Evolutionary conservation across 2,113 vertebrate species (phyloP).

Genomic region (Chlorodrepanis virens): DNA sequence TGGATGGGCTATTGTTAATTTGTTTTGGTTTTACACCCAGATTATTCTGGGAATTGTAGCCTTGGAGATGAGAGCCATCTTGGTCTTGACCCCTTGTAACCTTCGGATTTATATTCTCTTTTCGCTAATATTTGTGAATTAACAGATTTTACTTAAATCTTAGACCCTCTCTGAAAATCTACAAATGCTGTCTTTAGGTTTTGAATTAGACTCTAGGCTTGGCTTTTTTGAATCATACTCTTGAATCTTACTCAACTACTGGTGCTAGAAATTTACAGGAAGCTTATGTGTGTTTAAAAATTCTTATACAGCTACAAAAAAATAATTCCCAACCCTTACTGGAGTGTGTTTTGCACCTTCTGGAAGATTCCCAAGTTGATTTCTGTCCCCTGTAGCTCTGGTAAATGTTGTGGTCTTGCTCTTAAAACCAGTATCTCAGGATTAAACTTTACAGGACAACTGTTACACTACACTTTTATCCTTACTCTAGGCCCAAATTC

Average conservation of each 20-base stretch:
- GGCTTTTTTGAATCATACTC: background rate
- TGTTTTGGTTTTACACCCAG: background rate
- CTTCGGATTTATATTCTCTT: background rate
- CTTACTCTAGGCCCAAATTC: accelerated
- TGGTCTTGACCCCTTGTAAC: background rate
- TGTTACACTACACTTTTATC: accelerated
- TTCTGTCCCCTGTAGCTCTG: background rate
- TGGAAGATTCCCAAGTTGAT: background rate
- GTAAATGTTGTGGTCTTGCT: background rate
- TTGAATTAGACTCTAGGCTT: background rate
- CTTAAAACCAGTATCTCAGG: background rate
- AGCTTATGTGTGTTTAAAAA: background rate
- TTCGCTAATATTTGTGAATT: background rate
- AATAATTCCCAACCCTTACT: background rate
- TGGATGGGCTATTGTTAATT: background rate
- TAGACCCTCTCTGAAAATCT: background rate
- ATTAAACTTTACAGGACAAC: background rate
- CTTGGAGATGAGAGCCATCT: background rate
- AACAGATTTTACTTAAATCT: background rate
- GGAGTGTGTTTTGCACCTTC: background rate
- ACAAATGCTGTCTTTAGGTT: background rate
- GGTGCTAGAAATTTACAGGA: background rate
- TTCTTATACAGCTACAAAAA: background rate
- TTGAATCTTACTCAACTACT: background rate
- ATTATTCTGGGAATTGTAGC: background rate